These are phyloP conservation scores for Barnardius zonarius DNA, from an alignment of 2,113 vertebrate species.

Conservation along the genomic window DNA sequence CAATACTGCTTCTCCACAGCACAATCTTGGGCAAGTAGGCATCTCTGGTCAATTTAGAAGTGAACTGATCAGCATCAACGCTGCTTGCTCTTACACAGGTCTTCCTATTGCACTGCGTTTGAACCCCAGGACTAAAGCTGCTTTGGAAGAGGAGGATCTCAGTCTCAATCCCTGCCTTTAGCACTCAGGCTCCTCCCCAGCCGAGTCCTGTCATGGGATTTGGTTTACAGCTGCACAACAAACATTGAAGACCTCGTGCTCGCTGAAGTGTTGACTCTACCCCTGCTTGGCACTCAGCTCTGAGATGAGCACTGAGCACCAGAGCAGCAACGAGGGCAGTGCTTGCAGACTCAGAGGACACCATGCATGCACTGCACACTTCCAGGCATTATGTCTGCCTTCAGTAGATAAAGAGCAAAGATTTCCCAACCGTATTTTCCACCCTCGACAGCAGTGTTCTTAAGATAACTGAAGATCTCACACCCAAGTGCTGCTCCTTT, in stretches of 20 bases:
- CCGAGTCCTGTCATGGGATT: neutral
- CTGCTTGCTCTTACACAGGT: neutral
- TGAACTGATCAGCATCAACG: fast-evolving
- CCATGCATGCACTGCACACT: neutral
- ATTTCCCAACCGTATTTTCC: neutral
- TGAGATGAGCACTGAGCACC: neutral
- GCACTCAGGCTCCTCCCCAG: neutral
- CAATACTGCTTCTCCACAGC: neutral
- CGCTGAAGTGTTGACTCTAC: neutral
- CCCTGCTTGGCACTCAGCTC: neutral
- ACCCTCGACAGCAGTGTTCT: neutral
- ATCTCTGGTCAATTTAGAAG: neutral
- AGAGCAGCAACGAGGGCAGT: neutral
- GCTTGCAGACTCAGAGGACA: neutral
- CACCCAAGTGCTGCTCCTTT: neutral
- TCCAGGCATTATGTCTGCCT: neutral
- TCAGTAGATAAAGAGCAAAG: neutral
- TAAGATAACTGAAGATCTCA: neutral
- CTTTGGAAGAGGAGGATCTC: neutral
- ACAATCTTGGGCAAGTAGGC: neutral
- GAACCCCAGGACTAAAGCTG: neutral
- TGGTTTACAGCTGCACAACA: neutral
- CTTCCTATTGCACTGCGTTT: neutral
- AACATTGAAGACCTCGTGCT: fast-evolving
- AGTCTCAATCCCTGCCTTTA: neutral